These are phyloP conservation scores for Rallus limicola DNA, from an alignment of 2,113 vertebrate species.

Conservation along the genomic window DNA sequence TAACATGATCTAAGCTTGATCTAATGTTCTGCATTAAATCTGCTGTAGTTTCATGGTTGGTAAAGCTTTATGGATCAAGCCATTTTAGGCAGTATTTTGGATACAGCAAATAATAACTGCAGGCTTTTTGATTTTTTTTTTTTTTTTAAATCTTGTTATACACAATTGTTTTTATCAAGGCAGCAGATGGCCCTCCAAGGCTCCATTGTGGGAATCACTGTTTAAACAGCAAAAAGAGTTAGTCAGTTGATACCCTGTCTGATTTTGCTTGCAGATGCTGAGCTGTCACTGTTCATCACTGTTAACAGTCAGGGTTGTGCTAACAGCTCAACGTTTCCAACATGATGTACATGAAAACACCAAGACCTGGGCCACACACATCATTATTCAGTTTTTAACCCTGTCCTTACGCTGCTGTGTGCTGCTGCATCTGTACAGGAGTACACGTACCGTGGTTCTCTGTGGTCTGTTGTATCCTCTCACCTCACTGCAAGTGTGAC, in stretches of 20 bases:
- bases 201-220: not conserved
- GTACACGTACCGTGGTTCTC: not conserved
- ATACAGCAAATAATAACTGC: not conserved
- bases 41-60: not conserved
- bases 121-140: not conserved
- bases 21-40: not conserved
- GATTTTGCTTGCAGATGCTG: conserved; percentile 4
- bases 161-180: not conserved
- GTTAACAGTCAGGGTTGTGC: not conserved
- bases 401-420: rapidly evolving
- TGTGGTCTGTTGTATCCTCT: not conserved
- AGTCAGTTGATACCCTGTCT: not conserved
- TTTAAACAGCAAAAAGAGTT: not conserved
- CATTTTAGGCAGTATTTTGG: not conserved
- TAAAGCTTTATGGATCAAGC: not conserved
- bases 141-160: not conserved
- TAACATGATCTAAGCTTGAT: not conserved
- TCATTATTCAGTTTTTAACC: not conserved
- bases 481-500: not conserved
- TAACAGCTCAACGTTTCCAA: not conserved
- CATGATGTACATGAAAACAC: not conserved
- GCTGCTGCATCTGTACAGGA: not conserved
- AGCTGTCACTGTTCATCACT: not conserved
- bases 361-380: not conserved
- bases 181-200: not conserved